Evolutionary conservation across 2,888 invertebrate genomes (phyloP), one percentile per base, ranked within the genome.

Genomic region (Caenorhabditis sulstoni): DNA sequence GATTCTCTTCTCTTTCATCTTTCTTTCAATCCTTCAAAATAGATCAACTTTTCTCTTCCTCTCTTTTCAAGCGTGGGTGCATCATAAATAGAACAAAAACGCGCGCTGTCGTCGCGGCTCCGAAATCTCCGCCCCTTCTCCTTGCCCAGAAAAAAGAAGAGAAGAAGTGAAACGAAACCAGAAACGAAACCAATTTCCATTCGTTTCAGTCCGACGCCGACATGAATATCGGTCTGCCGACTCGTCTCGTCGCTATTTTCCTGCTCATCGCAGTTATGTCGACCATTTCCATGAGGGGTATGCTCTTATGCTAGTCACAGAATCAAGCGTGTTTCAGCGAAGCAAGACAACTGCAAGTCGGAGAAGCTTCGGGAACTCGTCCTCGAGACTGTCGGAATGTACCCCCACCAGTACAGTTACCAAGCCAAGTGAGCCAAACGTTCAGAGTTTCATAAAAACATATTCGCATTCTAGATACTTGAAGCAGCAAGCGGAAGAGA

Each of bases 361-460:
- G 87, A 87, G 16, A 89, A 89, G 52, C 68, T 89, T 39, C 73
- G 86, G 14, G 89, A 89, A 64, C 68, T 89, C 29, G 86, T 89
- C 41, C 57, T 89, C 49, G 89, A 89, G 64, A 89, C 89, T 0
- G 85, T 90, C 14, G 89, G 87, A 14, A 81, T 87, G 78, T 89
- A 89, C 73, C 89, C 89, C 8, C 89, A 89, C 79, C 89, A 89
- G 65, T 89, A 88, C 79, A 90, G 89, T 73, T 88, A 90, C 73
- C 89, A 89, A 58, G 89, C 89, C 11, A 89, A 87, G 89, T 88
- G 16, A 78, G 84, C 70, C 7, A 14, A 29, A 11, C 8, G 45
- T 12, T n/a, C 23, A 35, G 12, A n/a, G n/a, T n/a, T n/a, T n/a
- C n/a, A n/a, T n/a, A n/a, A n/a, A n/a, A n/a, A n/a, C n/a, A n/a